Percentiles rank a stretch among this genome's conserved stretches.
phyloP scores from a whole-genome alignment of 2,888 invertebrate genomes.

The Limenitis camilla region DNA sequence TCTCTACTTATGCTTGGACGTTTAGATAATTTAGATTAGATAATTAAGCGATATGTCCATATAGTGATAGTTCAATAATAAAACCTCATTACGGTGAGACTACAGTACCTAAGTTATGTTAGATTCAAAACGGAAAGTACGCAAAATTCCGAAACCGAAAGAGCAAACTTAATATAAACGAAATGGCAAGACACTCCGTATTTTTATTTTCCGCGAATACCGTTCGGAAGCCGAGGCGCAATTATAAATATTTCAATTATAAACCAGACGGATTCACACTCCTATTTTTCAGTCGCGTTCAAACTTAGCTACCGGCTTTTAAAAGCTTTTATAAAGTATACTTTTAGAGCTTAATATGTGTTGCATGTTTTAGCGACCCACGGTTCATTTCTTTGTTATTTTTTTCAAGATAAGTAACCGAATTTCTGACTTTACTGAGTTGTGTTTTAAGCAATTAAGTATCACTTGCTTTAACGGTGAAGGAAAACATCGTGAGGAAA shows the following conservation, averaged over 20 bases:
- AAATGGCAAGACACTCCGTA: constrained; percentile 39
- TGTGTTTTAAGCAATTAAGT: no score
- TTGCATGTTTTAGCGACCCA: background rate
- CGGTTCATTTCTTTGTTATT: no score
- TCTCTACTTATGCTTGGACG: no score
- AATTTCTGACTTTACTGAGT: no score
- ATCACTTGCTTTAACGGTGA: no score
- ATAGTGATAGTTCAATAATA: background rate
- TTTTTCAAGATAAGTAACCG: no score
- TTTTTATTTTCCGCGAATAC: constrained; percentile 42
- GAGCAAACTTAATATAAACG: constrained; percentile 33
- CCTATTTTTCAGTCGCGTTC: constrained; percentile 32
- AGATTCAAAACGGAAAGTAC: background rate
- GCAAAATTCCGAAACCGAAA: background rate
- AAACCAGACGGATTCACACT: constrained; percentile 46
- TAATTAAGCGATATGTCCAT: no score
- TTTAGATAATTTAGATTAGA: no score
- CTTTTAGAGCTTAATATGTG: background rate
- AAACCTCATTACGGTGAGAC: background rate
- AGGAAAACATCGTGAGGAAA: no score
- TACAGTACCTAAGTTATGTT: background rate
- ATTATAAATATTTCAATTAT: constrained; percentile 68
- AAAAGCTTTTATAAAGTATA: background rate
- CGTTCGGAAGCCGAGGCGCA: constrained; percentile 37
- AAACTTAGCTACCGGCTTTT: constrained; percentile 15